phyloP scores from a whole-genome alignment of 2,888 invertebrate genomes.

The Petrophora chlorosata region DNA sequence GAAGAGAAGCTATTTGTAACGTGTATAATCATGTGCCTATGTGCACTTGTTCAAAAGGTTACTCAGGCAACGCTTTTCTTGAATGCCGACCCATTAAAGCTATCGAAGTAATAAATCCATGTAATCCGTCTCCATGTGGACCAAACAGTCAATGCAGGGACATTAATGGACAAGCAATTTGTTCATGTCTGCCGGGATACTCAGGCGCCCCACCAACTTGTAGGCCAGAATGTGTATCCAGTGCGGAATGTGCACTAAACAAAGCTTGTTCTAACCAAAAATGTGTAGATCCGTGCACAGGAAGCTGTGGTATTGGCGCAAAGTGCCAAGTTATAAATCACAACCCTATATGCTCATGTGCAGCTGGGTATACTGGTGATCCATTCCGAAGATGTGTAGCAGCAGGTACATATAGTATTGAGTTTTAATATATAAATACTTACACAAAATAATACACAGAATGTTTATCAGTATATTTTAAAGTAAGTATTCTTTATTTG shows the following conservation, averaged over 20 bases:
- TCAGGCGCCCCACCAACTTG: constrained; percentile 89
- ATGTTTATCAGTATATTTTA: no score
- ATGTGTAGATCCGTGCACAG: constrained; percentile 89
- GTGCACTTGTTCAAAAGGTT: constrained; percentile 84
- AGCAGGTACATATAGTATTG: constrained; percentile 83
- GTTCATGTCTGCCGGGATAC: constrained; percentile 86
- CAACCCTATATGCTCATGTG: constrained; percentile 88
- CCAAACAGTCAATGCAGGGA: constrained; percentile 88
- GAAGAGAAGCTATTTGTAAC: constrained; percentile 87
- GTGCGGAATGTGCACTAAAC: constrained; percentile 86
- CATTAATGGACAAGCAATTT: constrained; percentile 87
- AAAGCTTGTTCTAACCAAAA: constrained; percentile 88
- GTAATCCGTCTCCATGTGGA: constrained; percentile 89
- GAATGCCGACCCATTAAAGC: constrained; percentile 80
- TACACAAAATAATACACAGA: no score
- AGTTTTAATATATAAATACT: no score
- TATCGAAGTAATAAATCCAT: constrained; percentile 80
- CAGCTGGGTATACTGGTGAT: constrained; percentile 87
- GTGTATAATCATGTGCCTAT: constrained; percentile 86
- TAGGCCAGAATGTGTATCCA: constrained; percentile 88
- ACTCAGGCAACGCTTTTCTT: constrained; percentile 88
- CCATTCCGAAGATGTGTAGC: constrained; percentile 87
- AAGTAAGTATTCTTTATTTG: no score
- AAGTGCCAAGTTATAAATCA: constrained; percentile 89
- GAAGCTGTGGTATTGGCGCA: constrained; percentile 88